Conservation (phyloP, 2,797 vertebrate species). For the Pteronotus mesoamericanus region DNA sequence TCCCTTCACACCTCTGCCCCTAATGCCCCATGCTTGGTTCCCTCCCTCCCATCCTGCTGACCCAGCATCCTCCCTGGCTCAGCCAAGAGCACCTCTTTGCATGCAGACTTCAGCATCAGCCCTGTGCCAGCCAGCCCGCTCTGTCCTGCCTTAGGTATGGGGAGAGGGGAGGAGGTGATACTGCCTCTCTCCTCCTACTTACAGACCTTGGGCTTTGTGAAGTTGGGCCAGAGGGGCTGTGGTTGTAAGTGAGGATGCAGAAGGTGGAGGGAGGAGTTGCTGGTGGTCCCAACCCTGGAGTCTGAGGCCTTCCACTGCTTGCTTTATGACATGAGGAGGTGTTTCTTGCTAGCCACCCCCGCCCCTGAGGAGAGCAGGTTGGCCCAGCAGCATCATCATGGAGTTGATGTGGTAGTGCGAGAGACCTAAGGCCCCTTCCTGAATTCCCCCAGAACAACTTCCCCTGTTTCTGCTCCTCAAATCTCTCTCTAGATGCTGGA, state of each 20-base stretch:
- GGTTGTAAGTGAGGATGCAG: background rate
- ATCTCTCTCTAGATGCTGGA: background rate
- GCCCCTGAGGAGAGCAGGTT: background rate
- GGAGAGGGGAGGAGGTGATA: fast-evolving
- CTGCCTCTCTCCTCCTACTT: background rate
- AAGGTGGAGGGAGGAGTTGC: too few species aligned
- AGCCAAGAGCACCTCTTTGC: background rate
- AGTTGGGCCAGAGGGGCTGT: background rate
- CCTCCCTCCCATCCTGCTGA: background rate
- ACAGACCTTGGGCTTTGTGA: background rate
- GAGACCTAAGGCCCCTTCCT: background rate
- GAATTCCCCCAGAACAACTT: background rate
- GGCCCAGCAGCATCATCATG: background rate
- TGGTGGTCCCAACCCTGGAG: background rate
- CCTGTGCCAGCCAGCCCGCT: background rate
- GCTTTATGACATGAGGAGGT: background rate
- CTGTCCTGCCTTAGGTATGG: background rate
- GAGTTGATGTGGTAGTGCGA: background rate
- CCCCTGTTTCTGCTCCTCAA: too few species aligned
- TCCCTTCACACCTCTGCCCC: background rate
- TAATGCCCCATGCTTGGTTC: background rate
- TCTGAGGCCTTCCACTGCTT: background rate
- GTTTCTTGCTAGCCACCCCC: fast-evolving
- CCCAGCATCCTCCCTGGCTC: background rate
- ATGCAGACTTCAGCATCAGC: background rate